Evolutionary conservation across 2,113 vertebrate genomes (phyloP), one percentile per base, ranked within the genome.

Genomic region (Coptodon rendalli): DNA sequence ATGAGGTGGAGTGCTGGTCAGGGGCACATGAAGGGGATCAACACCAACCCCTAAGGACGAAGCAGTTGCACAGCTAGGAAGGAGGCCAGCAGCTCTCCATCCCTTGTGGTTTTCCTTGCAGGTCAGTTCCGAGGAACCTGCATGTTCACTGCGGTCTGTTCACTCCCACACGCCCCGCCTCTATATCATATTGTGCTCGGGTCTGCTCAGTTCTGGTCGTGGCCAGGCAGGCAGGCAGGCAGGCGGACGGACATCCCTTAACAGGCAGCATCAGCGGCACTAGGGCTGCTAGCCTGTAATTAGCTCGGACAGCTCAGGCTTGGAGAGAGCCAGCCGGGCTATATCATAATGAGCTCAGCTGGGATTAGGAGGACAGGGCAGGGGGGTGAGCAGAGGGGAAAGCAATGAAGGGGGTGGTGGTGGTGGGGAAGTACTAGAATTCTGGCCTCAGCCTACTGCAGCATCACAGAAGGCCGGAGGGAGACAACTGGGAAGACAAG

Each of bases 301-400:
- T 99, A 99, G 98, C 97, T 98, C 97, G 97, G 98, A 99, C 98
- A 99, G 98, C 98, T 98, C 98, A 96, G 97, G 97, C 98, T 99
- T 97, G 96, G 97, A 98, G 97, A 97, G 97, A 96, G 97, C 98
- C 98, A 98, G 97, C 97, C 97, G 96, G 98, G 98, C 98, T 98
- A 98, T 97, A 98, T 98, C 97, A 97, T 99, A 99, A 99, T 99
- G 98, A 99, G 98, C 98, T 99, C 98, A 99, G 97, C 97, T 99
- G 98, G 98, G 98, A 99, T 99, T 99, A 99, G 98, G 97, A 99
- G 98, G 98, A 99, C 98, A 99, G 98, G 97, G 98, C 98, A 97
- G 97, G 97, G 96, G 97, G 96, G 87, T 89, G 93, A 91, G 92
- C 91, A 92, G 97, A 98, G 97, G 98, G 98, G 97, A 97, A 97